phyloP scores from a whole-genome alignment of 2,888 invertebrate species.

The Sminthurides aquaticus region DNA sequence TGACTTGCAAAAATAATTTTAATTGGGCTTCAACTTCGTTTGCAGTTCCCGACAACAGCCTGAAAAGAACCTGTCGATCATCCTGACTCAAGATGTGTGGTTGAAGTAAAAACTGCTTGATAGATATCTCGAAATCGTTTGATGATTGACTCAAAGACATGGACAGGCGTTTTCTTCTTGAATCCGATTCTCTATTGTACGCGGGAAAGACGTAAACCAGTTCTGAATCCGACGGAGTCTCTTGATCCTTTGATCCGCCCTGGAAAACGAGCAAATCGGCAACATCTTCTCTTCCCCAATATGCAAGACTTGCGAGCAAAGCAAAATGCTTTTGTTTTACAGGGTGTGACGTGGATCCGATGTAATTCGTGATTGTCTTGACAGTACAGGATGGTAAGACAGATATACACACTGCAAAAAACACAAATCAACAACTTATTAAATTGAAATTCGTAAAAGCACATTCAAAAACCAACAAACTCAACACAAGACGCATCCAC shows the following conservation, averaged over 20 bases:
- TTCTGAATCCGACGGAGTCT: conserved; percentile 21
- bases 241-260: conserved; percentile 20
- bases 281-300: conserved; percentile 40
- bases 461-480: not conserved
- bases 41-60: conserved; percentile 28
- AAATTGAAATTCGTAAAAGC: no score
- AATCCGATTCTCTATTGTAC: conserved; percentile 3
- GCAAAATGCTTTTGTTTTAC: conserved; percentile 38
- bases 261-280: conserved; percentile 37
- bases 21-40: conserved; percentile 38
- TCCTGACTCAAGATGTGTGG: conserved; percentile 32
- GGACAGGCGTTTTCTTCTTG: conserved; percentile 11
- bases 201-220: conserved; percentile 34
- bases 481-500: not conserved
- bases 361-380: conserved; percentile 31
- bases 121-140: conserved; percentile 38
- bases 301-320: conserved; percentile 38
- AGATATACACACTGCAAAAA: conserved; percentile 34
- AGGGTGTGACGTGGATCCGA: conserved; percentile 27
- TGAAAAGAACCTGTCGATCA: conserved; percentile 36
- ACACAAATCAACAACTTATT: no score
- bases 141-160: conserved; percentile 21
- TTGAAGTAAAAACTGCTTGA: conserved; percentile 36
- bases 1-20: conserved; percentile 39
- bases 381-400: conserved; percentile 38